A percentile compares a stretch with the other conserved stretches of the same genome.
Evolutionary conservation across 1,140 invertebrate genomes (phyloP).

Genomic region (Caenorhabditis tropicalis): DNA sequence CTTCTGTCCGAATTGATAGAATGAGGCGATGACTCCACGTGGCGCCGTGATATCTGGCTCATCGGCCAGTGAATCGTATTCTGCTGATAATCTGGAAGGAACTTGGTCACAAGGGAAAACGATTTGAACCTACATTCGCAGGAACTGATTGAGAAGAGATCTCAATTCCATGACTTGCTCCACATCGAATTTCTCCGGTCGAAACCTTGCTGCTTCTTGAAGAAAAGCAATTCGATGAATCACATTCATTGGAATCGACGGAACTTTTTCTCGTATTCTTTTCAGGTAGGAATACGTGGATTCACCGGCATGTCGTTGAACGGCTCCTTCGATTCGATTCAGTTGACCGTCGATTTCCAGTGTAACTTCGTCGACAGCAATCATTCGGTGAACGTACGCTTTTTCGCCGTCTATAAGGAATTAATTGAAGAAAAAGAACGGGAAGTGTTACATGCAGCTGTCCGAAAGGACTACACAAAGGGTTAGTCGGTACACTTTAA

Average conservation of each 20-base stretch:
- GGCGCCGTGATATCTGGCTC: constrained; percentile 1
- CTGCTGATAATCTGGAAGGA: constrained; percentile 5
- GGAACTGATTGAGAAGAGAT: constrained; percentile 39
- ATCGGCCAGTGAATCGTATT: constrained; percentile 25
- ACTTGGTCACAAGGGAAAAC: not conserved
- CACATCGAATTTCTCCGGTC: constrained; percentile 41
- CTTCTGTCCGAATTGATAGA: constrained; percentile 22
- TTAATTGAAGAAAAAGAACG: not conserved
- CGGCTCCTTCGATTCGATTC: constrained; percentile 21
- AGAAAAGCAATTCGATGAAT: constrained; percentile 36
- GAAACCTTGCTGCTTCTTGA: constrained; percentile 31
- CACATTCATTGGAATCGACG: constrained; percentile 1
- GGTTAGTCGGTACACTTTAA: not conserved
- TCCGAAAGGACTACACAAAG: not conserved
- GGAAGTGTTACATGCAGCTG: too few relatives aligned
- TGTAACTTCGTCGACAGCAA: constrained; percentile 20
- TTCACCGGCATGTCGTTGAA: constrained; percentile 31
- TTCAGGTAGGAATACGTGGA: constrained; percentile 37
- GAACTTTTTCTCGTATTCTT: constrained; percentile 25
- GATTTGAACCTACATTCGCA: constrained; percentile 13
- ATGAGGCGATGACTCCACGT: not conserved
- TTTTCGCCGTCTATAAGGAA: not conserved
- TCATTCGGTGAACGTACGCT: constrained; percentile 39
- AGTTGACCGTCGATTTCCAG: constrained; percentile 43
- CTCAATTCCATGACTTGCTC: constrained; percentile 34